Evolutionary conservation across 1,140 invertebrate species (phyloP).

Genomic region (Acromyrmex charruanus): DNA sequence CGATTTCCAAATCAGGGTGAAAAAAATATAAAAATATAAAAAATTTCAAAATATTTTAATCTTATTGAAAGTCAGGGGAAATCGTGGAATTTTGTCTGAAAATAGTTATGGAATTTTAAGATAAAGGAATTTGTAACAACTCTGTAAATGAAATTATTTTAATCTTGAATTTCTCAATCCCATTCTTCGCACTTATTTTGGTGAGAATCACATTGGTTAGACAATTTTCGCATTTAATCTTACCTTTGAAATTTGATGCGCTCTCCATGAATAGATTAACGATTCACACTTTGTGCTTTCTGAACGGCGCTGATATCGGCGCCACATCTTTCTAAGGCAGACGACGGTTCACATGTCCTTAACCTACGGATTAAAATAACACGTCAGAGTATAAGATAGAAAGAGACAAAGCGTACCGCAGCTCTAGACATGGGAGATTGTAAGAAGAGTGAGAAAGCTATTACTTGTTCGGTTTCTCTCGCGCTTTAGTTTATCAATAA

Average conservation of each 20-base stretch:
- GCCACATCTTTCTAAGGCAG: neutral
- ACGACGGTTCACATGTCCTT: conserved; percentile 64
- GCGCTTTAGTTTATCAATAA: conserved; percentile 61
- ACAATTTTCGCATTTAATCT: neutral
- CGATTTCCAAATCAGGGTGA: too few species aligned
- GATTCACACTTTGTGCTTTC: neutral
- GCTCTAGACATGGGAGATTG: neutral
- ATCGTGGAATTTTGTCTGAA: too few species aligned
- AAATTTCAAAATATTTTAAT: too few species aligned
- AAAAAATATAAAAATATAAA: too few species aligned
- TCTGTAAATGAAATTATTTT: neutral
- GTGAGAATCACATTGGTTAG: neutral
- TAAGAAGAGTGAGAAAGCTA: neutral
- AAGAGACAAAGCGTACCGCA: neutral
- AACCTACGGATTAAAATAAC: conserved; percentile 72
- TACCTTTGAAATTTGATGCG: conserved; percentile 15
- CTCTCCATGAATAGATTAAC: conserved; percentile 13
- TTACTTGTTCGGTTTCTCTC: conserved; percentile 28
- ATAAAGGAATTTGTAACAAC: too few species aligned
- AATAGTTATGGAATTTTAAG: too few species aligned
- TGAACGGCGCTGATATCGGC: neutral
- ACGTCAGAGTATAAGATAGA: conserved; percentile 11
- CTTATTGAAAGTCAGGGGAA: too few species aligned
- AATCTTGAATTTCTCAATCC: neutral
- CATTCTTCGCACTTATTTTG: neutral